Conservation (phyloP, 2,888 invertebrate genomes). For the Prosapia bicincta region DNA sequence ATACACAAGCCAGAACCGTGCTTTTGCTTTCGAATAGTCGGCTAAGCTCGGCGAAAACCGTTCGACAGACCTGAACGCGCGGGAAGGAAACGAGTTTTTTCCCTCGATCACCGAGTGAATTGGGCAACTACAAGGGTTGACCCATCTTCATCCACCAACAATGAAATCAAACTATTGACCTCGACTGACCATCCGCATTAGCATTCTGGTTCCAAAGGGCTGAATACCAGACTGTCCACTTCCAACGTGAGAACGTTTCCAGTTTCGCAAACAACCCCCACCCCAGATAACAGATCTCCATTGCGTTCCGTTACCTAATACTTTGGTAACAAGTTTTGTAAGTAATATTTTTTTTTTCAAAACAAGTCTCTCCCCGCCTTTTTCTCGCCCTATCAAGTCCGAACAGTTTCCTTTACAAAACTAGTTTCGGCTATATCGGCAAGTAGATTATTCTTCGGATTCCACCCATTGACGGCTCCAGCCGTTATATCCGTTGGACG, state of each 20-base stretch:
- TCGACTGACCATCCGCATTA: not conserved
- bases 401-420: not conserved
- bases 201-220: not conserved
- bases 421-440: not conserved
- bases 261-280: not conserved
- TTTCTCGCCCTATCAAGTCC: not conserved
- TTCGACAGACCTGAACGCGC: not conserved
- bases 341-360: not conserved
- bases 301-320: not conserved
- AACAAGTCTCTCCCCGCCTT: not conserved
- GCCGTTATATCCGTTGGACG: not conserved
- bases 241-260: not conserved
- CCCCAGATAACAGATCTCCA: not conserved
- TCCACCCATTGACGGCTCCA: not conserved
- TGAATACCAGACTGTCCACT: not conserved
- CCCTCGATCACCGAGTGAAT: not conserved
- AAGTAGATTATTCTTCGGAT: not conserved
- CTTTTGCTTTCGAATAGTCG: too few species aligned
- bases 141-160: constrained; percentile 2
- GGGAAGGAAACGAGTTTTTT: not conserved
- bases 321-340: not conserved
- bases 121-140: not conserved
- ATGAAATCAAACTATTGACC: constrained; percentile 2
- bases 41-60: too few species aligned
- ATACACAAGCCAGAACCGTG: not conserved